Conservation (phyloP, 2,888 invertebrate genomes). For the Nomada goodeniana region DNA sequence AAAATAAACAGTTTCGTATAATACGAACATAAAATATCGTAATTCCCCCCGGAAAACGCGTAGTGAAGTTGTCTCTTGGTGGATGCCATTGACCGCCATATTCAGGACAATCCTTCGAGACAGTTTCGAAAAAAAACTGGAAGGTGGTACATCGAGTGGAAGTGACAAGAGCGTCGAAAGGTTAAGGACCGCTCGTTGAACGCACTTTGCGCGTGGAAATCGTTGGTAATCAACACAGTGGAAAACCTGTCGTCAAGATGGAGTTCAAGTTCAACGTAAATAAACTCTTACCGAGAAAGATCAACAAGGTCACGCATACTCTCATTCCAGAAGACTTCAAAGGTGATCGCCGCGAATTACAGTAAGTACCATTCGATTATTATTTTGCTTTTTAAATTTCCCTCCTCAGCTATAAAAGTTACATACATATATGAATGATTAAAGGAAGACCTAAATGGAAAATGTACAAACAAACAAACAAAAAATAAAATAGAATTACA, state of each 20-base stretch:
- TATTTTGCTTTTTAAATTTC: not conserved
- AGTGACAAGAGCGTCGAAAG: conserved; percentile 46
- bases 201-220: conserved; percentile 30
- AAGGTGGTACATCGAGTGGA: conserved; percentile 22
- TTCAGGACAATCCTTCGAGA: conserved; percentile 56
- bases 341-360: conserved; percentile 80
- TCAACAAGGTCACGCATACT: conserved; percentile 82
- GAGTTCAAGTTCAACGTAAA: conserved; percentile 83
- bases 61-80: conserved; percentile 63
- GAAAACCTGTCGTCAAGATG: conserved; percentile 69
- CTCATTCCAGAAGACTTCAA: conserved; percentile 81
- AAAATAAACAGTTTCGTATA: not conserved
- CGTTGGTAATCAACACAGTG: not conserved
- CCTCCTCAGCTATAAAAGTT: not conserved
- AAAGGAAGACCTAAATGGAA: not conserved
- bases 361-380: conserved; percentile 73
- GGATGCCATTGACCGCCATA: conserved; percentile 67
- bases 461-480: not conserved
- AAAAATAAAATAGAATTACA: not conserved
- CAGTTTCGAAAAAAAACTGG: conserved; percentile 49
- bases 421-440: not conserved
- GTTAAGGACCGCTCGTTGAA: conserved; percentile 40
- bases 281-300: conserved; percentile 80
- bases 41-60: conserved; percentile 35
- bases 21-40: conserved; percentile 11